phyloP scores from a whole-genome alignment of 1,140 invertebrate species.

The Triops cancriformis region DNA sequence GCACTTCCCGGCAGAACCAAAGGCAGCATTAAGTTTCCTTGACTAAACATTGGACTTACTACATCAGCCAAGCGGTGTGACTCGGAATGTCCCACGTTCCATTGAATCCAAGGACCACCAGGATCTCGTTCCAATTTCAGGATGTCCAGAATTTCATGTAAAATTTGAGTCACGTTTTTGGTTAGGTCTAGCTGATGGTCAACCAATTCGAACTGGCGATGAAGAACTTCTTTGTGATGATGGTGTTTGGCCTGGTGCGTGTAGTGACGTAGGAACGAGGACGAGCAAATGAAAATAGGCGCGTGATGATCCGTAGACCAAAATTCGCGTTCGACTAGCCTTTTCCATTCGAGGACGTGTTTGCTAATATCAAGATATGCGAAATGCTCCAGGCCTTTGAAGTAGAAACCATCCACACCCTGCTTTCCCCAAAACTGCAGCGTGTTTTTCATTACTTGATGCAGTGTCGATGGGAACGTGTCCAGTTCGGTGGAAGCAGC shows the following conservation, averaged over 20 bases:
- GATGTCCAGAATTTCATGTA: constrained; percentile 10
- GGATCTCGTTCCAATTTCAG: constrained; percentile 8
- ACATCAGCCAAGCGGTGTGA: constrained; percentile 7
- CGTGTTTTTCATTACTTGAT: constrained; percentile 42
- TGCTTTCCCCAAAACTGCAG: constrained; percentile 54
- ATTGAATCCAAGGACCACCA: constrained; percentile 24
- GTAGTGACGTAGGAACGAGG: constrained; percentile 22
- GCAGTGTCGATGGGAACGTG: constrained; percentile 21
- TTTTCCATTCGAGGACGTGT: constrained; percentile 55
- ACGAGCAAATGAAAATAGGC: constrained; percentile 15
- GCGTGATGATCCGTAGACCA: neutral
- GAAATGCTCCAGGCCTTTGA: constrained; percentile 56
- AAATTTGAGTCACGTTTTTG: neutral
- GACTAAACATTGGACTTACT: constrained; percentile 39
- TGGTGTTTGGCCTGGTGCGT: neutral
- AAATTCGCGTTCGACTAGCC: constrained; percentile 40
- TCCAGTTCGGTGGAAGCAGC: neutral
- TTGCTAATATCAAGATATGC: constrained; percentile 42
- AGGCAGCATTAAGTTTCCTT: constrained; percentile 54
- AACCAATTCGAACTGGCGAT: constrained; percentile 22
- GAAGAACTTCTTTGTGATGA: neutral
- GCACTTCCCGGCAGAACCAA: constrained; percentile 69
- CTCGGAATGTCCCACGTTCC: constrained; percentile 15
- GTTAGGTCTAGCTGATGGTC: constrained; percentile 20
- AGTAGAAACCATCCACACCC: constrained; percentile 69